A percentile compares a stretch with the other conserved stretches of the same genome.
Conservation (phyloP, 2,888 invertebrate genomes). For the Catonia carolina region DNA sequence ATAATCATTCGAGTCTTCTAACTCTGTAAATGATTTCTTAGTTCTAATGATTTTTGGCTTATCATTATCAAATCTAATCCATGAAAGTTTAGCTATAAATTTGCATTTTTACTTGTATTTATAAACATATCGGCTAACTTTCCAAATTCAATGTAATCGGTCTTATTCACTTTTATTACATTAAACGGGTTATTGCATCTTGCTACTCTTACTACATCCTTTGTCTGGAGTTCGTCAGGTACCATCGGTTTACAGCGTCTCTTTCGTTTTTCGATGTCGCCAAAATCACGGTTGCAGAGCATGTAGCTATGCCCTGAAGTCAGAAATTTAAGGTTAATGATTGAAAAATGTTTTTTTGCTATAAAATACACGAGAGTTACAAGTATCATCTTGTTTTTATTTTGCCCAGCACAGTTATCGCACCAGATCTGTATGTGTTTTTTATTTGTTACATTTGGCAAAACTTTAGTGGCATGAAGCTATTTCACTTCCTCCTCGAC, state of each 20-base stretch:
- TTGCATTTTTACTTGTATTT: too few relatives aligned
- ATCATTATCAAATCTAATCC: too few relatives aligned
- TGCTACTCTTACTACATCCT: too few relatives aligned
- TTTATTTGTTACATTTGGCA: constrained; percentile 7
- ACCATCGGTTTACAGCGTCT: constrained; percentile 21
- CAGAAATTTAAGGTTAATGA: constrained; percentile 28
- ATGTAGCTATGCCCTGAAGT: constrained; percentile 28
- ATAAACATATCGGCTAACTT: too few relatives aligned
- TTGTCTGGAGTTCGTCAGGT: constrained; percentile 17
- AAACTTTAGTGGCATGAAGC: constrained; percentile 26
- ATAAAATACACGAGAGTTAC: constrained; percentile 36
- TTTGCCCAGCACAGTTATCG: constrained; percentile 33
- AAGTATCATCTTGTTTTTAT: constrained; percentile 37
- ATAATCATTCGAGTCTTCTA: too few relatives aligned
- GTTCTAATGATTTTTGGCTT: too few relatives aligned
- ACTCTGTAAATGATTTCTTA: too few relatives aligned
- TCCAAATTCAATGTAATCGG: too few relatives aligned
- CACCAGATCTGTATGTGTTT: constrained; percentile 26
- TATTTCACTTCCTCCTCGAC: constrained; percentile 33
- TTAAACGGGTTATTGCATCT: too few relatives aligned
- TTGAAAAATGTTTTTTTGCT: constrained; percentile 21
- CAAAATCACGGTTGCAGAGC: constrained; percentile 28
- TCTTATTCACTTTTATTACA: too few relatives aligned
- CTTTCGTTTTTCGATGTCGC: constrained; percentile 29
- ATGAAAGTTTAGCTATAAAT: too few relatives aligned